Base-by-base conservation (phyloP, 2,888 invertebrate genomes). In the Ferrisia virgata region DNA sequence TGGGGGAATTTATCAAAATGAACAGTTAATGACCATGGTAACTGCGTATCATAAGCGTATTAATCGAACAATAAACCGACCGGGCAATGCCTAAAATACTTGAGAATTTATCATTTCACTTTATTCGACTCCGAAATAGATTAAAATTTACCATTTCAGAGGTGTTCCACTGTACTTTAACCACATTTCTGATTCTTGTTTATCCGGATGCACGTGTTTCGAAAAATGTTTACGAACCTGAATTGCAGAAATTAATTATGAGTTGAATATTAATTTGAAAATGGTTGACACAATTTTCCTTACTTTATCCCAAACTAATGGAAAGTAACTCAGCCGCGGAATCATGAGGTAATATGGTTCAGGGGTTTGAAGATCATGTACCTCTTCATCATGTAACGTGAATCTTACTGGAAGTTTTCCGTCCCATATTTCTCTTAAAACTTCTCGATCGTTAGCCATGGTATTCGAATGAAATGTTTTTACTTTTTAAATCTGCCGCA, bases 361-460 rank as follows among this genome's bases (percentile, higher is more conserved):
- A 11, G 98, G 97, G 87, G 95, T 94, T 88, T 96, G 95, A 72
- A 96, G 91, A 87, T 95, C 95, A 88, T 92, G 93, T 33, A 96
- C 93, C 91, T 99, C 98, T 87, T 97, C 95, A 40, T 94, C 91
- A 87, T 96, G 93, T 80, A 99, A 90, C 87, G 93, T 93, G 89
- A 99, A 98, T 89, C 96, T 96, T 84, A 98, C 93, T 0, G 99
- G 98, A 79, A 99, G 98, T 94, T 92, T 99, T 97, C 87, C 97
- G 92, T 86, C 86, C 87, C 87, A 87, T 47, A 87, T 85, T 86
- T 97, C 96, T 85, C 98, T 92, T 84, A 98, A 90, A 85, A 99
- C 94, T 91, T 99, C 98, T 87, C 97, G 92, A 89, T 99, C 99
- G 13, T 39, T 83, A 39, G 83, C 83, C 83, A 83, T 83, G 22